Base-by-base conservation (phyloP, 2,113 vertebrate genomes). In the human region DNA sequence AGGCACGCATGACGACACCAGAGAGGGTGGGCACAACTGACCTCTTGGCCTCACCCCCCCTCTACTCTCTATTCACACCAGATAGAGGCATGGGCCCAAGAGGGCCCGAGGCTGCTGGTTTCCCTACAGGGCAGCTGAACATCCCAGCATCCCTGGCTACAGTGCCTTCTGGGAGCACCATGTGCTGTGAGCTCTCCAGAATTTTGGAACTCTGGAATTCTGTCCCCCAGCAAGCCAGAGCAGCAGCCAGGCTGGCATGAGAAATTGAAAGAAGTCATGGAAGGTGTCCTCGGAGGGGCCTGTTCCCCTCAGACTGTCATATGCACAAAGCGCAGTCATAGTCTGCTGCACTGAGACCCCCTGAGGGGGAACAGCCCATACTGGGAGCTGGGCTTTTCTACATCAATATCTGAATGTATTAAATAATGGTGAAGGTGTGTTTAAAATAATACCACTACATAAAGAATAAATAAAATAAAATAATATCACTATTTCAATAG, bases 251-350 rank as follows among this genome's bases (percentile, higher is more conserved):
- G 45, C 43, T 48, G 94, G 68, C 45, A 38, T 52, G 52, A 84
- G 25, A 59, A 70, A 59, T 38, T 8, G 1, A 38, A 70, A 57
- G 20, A 38, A 61, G 30, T 61, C 22, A 17, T 23, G 0, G 1
- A 90, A 87, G 68, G 81, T 32, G 9, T 35, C 52, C 43, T 73
- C 5, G 14, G 18, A 52, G 43, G n/a, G 27, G 48, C 57, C 52
- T 8, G 0, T 7, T 11, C 20, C 43, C 23, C 17, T 76, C 27
- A 18, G 18, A 40, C 0, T n/a, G n/a, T 68, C 87, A 72, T 0
- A 0, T 18, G 81, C 3, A 9, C 30, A n/a, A 64, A 95, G 59
- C 2, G 2, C 23, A 9, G 78, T 79, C 78, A 45, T 11, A 16
- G 50, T 32, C 25, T 8, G 32, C 57, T 59, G 35, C 43, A 6